Evolutionary conservation across 2,888 invertebrate genomes (phyloP).

Genomic region (Exocentrus adspersus): DNA sequence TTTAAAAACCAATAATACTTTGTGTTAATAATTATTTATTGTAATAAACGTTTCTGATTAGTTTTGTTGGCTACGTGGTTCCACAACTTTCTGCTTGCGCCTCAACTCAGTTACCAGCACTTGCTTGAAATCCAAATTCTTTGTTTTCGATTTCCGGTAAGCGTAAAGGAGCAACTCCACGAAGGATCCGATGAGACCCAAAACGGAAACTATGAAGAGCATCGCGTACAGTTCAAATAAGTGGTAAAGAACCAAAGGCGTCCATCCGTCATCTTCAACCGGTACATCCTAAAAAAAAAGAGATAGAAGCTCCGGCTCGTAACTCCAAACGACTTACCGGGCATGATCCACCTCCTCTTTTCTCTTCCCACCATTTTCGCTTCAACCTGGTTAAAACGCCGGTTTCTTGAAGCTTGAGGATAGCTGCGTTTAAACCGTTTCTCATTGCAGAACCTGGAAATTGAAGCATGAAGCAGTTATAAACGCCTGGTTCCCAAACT

Average conservation of each 20-base stretch:
- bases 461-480: not conserved
- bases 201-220: slow-evolving; percentile 72
- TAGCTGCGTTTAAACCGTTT: slow-evolving; percentile 80
- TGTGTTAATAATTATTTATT: not conserved
- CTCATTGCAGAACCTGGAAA: slow-evolving; percentile 76
- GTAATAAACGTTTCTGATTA: too few species aligned
- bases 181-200: slow-evolving; percentile 75
- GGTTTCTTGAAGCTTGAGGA: slow-evolving; percentile 86
- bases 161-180: slow-evolving; percentile 73
- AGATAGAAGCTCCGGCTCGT: too few species aligned
- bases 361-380: slow-evolving; percentile 91
- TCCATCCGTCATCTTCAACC: slow-evolving; percentile 65
- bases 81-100: too few species aligned
- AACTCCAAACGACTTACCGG: too few species aligned
- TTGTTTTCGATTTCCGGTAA: slow-evolving; percentile 43
- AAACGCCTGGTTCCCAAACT: slow-evolving; percentile 20
- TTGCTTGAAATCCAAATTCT: slow-evolving; percentile 71
- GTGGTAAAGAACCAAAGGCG: slow-evolving; percentile 78
- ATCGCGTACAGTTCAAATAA: slow-evolving; percentile 88
- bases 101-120: slow-evolving; percentile 79
- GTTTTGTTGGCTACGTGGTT: too few species aligned
- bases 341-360: slow-evolving; percentile 79
- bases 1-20: not conserved
- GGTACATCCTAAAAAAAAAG: too few species aligned
- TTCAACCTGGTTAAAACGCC: slow-evolving; percentile 82